Evolutionary conservation across 2,888 invertebrate genomes (phyloP).

Genomic region (Branchellion lobata): DNA sequence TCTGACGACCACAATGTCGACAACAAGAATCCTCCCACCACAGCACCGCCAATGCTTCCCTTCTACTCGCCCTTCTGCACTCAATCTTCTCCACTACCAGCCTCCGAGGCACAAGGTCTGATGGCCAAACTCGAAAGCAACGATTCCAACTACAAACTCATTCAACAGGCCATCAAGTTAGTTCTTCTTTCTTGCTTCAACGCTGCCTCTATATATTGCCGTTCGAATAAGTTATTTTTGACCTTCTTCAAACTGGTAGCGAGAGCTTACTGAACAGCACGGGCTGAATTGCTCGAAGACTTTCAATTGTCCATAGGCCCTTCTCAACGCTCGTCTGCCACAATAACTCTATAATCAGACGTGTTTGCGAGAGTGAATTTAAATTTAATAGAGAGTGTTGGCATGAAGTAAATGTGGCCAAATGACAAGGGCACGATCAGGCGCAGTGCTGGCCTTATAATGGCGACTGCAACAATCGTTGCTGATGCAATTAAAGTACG

Average conservation of each 20-base stretch:
- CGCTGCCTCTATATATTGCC: too few relatives aligned
- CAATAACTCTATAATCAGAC: not conserved
- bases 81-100: not conserved
- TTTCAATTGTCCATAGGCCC: too few relatives aligned
- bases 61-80: not conserved
- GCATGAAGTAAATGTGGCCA: not conserved
- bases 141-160: constrained; percentile 25
- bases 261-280: too few relatives aligned
- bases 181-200: constrained; percentile 11
- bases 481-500: too few relatives aligned
- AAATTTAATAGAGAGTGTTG: not conserved
- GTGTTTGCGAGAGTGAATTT: not conserved
- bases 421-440: not conserved
- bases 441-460: not conserved
- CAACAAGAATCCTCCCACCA: not conserved
- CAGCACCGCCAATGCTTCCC: not conserved
- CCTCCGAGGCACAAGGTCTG: constrained; percentile 27
- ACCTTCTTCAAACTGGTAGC: too few relatives aligned
- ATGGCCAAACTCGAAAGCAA: constrained; percentile 30
- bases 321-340: too few relatives aligned
- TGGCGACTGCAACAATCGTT: not conserved
- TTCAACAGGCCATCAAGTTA: constrained; percentile 39
- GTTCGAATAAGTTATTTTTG: too few relatives aligned
- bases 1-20: not conserved
- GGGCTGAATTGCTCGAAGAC: too few relatives aligned